phyloP scores from a whole-genome alignment of 1,140 invertebrate genomes.

The Temnothorax longispinosus region DNA sequence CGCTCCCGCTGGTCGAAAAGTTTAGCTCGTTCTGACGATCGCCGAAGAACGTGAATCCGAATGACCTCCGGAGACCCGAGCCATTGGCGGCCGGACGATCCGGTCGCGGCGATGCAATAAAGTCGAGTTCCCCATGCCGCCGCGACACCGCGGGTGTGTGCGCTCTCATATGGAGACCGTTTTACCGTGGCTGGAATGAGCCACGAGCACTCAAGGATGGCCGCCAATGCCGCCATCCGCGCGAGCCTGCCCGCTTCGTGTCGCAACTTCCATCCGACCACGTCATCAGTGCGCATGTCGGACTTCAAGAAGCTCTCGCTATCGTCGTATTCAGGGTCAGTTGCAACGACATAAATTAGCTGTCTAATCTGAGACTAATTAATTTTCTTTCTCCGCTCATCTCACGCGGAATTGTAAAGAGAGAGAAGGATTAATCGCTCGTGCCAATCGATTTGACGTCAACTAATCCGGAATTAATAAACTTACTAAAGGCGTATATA shows the following conservation, averaged over 20 bases:
- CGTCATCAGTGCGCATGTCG: conserved; percentile 59
- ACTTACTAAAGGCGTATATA: neutral
- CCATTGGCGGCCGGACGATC: conserved; percentile 19
- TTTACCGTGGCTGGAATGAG: conserved; percentile 69
- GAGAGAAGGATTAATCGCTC: neutral
- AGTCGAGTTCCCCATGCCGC: conserved; percentile 19
- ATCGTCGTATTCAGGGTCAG: conserved; percentile 29
- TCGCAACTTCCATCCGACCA: conserved; percentile 73
- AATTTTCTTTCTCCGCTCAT: neutral
- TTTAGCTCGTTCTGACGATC: conserved; percentile 53
- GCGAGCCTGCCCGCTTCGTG: conserved; percentile 57
- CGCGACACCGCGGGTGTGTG: conserved; percentile 56
- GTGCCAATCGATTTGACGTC: neutral
- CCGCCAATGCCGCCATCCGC: conserved; percentile 58
- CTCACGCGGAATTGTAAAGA: neutral
- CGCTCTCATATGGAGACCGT: conserved; percentile 55
- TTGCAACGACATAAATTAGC: neutral
- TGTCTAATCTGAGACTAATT: conserved; percentile 1
- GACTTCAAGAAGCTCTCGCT: conserved; percentile 33
- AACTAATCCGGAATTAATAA: neutral
- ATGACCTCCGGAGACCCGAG: conserved; percentile 42
- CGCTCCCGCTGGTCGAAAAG: conserved; percentile 59
- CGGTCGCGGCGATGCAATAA: conserved; percentile 46
- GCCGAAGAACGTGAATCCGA: conserved; percentile 43
- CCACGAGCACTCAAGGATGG: conserved; percentile 79